These are phyloP conservation scores for Aurelia aurita complex sp. Pacific DNA, from an alignment of 30 jellyfish, hydroid and myxozoan genomes.

Conservation along the genomic window DNA sequence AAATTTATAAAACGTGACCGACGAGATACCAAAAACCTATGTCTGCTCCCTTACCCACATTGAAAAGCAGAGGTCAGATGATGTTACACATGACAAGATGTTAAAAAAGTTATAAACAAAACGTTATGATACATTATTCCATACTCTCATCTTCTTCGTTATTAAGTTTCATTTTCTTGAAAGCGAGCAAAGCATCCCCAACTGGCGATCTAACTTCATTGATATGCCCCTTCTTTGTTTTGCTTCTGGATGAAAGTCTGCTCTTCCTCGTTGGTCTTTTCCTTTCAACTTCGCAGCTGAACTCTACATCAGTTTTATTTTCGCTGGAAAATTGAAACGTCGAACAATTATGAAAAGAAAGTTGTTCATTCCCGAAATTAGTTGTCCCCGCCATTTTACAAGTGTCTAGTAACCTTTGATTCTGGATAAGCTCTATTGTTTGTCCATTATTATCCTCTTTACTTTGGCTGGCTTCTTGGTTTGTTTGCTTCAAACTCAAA, in stretches of 20 bases:
- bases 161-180: slow-evolving; percentile 50
- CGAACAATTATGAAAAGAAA: neutral
- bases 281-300: slow-evolving; percentile 6
- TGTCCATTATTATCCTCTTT: neutral
- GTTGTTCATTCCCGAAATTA: neutral
- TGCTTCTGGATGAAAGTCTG: slow-evolving; percentile 8
- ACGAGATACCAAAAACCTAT: too few species aligned
- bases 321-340: slow-evolving; percentile 10
- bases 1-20: too few species aligned
- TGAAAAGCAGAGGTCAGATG: too few species aligned
- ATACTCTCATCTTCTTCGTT: slow-evolving; percentile 48
- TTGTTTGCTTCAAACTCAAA: neutral
- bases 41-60: too few species aligned
- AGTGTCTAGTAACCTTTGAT: neutral
- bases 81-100: too few species aligned
- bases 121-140: slow-evolving; percentile 8
- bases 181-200: slow-evolving; percentile 55
- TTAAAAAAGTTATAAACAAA: neutral
- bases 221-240: slow-evolving; percentile 25
- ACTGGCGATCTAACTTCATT: slow-evolving; percentile 16
- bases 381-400: neutral
- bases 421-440: neutral
- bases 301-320: neutral
- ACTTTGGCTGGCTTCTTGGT: neutral
- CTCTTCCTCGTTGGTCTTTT: slow-evolving; percentile 30